Base-by-base conservation (phyloP, 2,113 vertebrate species). In the Anthoscopus minutus region DNA sequence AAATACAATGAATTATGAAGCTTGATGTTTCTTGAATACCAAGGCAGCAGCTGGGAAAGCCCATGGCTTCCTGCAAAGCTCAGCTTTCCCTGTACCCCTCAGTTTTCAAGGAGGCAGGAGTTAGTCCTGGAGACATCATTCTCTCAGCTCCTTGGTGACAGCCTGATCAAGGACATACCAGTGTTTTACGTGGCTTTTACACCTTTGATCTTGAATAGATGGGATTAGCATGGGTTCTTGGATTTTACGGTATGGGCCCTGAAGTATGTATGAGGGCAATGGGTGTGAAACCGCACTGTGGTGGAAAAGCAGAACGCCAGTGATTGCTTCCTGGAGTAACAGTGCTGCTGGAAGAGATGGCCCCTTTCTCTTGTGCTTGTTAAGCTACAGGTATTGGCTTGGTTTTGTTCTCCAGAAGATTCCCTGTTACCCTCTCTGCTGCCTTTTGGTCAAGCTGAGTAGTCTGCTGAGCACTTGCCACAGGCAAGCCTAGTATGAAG, bases 231-330 rank as follows among this genome's bases (percentile, higher is more conserved):
- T 8, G 8, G 11, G 3, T 31, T 86, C 76, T 64, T 91, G 71
- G 24, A 27, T 71, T 88, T 83, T 60, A 18, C 17, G 17, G 37
- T 37, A 4, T 4, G 17, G 54, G 25, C 28, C 24, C n/a, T 48
- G 42, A 51, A 40, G 37, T 7, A 9, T 7, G 19, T 38, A 10
- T 0, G 0, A 33, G 58, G 16, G 65, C 37, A 69, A 21, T 18
- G 22, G 28, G 8, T 57, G 60, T 84, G 78, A 27, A 84, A 45
- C 4, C 27, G 42, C 4, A 0, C 28, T 0, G 5, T 1, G 15
- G 6, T 66, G 16, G 71, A 70, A 8, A 17, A 38, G 33, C 17
- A 51, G 50, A n/a, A 4, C 27, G 66, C 61, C 5, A 7, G 31
- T 24, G 44, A 54, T 62, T 3, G 2, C 56, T 78, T 61, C 38